These are phyloP conservation scores for Nixonia krombeini DNA, from an alignment of 1,140 invertebrate species.

Conservation along the genomic window DNA sequence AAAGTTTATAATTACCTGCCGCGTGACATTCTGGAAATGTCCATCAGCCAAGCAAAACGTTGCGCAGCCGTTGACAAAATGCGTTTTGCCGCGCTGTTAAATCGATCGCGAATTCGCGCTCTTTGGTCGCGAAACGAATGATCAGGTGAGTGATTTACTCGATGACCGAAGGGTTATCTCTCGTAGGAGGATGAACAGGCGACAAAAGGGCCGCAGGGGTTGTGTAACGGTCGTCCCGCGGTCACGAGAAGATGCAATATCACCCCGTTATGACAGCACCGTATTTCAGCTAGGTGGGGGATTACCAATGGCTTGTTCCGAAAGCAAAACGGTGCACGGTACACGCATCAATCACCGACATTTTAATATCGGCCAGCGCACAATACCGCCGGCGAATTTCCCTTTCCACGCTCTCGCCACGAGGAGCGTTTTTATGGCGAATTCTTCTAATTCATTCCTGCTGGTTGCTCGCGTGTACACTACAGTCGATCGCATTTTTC, in stretches of 20 bases:
- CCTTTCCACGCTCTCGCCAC: constrained; percentile 10
- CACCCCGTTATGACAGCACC: constrained; percentile 64
- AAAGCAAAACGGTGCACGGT: constrained; percentile 61
- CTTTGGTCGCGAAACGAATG: no score
- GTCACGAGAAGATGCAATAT: constrained; percentile 65
- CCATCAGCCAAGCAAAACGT: no score
- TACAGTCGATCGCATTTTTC: constrained; percentile 44
- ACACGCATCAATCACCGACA: constrained; percentile 72
- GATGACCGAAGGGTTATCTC: constrained; percentile 2
- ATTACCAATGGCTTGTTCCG: constrained; percentile 46
- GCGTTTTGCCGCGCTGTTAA: background rate
- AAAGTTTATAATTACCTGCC: no score
- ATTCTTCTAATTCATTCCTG: constrained; percentile 67
- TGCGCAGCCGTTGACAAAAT: background rate
- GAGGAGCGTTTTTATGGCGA: constrained; percentile 60
- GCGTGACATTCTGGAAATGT: no score
- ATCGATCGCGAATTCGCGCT: background rate
- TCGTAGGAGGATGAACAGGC: constrained; percentile 5
- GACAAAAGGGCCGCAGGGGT: constrained; percentile 14
- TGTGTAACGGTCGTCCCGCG: constrained; percentile 9
- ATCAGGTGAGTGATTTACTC: constrained; percentile 8
- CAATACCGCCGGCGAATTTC: constrained; percentile 63
- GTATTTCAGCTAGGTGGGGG: constrained; percentile 63
- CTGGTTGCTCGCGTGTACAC: constrained; percentile 19
- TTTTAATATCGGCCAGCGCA: constrained; percentile 71